phyloP scores from a whole-genome alignment of 2,113 vertebrate genomes.

The Archilochus colubris region DNA sequence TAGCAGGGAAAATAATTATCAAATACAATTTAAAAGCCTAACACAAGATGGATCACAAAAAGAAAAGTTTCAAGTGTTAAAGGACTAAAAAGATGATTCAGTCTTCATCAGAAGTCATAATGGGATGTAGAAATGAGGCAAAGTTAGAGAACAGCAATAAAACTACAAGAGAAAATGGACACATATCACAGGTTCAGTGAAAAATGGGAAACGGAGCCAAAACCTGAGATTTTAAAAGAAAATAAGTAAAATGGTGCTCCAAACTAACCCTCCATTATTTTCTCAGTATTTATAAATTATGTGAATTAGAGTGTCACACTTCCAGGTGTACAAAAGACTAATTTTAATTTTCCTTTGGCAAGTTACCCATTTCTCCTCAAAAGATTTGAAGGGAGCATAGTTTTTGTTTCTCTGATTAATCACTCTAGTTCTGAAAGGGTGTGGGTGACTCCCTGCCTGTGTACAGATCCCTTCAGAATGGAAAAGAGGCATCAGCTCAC shows the following conservation, averaged over 20 bases:
- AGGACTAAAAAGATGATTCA: background rate
- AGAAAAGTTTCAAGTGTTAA: background rate
- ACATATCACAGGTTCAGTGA: accelerated
- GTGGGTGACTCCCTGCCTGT: background rate
- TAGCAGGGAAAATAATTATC: background rate
- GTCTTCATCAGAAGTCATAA: background rate
- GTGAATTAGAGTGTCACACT: background rate
- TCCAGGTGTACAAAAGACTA: background rate
- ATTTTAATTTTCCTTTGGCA: background rate
- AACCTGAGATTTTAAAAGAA: background rate
- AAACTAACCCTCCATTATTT: background rate
- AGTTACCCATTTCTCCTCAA: background rate
- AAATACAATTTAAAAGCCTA: background rate
- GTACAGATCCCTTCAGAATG: background rate
- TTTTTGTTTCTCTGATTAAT: background rate
- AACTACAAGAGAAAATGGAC: background rate
- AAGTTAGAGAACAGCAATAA: background rate
- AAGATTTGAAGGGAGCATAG: background rate
- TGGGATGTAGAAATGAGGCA: background rate
- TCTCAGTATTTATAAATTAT: background rate
- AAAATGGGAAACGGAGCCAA: background rate
- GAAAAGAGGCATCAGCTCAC: background rate
- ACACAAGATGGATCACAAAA: background rate
- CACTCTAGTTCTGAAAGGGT: background rate
- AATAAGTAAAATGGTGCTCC: background rate